These are phyloP conservation scores for Odocoileus virginianus DNA, from an alignment of 2,113 vertebrate species.

Conservation along the genomic window DNA sequence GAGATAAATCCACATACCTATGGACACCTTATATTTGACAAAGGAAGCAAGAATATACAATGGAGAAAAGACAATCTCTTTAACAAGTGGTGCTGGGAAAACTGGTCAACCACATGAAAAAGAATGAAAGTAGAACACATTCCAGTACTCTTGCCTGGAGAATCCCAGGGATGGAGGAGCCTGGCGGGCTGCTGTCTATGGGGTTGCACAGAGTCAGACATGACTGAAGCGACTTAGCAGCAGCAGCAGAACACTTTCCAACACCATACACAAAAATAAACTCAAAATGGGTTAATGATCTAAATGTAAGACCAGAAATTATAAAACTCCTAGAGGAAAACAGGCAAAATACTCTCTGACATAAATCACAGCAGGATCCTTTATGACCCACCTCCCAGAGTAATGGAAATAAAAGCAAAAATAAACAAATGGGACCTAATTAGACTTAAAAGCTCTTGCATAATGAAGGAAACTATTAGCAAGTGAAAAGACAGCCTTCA, in stretches of 20 bases:
- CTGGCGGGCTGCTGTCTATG: too few species aligned
- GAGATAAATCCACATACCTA: neutral
- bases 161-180: too few species aligned
- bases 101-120: neutral
- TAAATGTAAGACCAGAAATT: neutral
- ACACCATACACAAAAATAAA: neutral
- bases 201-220: too few species aligned
- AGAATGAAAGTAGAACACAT: neutral
- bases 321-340: neutral
- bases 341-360: neutral
- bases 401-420: neutral
- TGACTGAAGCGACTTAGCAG: too few species aligned
- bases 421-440: neutral
- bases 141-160: neutral
- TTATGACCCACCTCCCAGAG: neutral
- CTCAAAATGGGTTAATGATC: neutral
- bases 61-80: neutral
- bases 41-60: neutral
- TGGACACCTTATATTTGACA: neutral
- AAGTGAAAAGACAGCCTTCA: neutral
- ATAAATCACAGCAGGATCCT: neutral
- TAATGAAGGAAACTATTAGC: neutral
- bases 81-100: neutral
- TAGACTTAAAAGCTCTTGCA: neutral
- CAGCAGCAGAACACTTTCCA: neutral